A percentile compares a stretch with the other conserved stretches of the same genome.
Evolutionary conservation across 2,888 invertebrate species (phyloP).

Genomic region (Pycnomerus fuliginosus): DNA sequence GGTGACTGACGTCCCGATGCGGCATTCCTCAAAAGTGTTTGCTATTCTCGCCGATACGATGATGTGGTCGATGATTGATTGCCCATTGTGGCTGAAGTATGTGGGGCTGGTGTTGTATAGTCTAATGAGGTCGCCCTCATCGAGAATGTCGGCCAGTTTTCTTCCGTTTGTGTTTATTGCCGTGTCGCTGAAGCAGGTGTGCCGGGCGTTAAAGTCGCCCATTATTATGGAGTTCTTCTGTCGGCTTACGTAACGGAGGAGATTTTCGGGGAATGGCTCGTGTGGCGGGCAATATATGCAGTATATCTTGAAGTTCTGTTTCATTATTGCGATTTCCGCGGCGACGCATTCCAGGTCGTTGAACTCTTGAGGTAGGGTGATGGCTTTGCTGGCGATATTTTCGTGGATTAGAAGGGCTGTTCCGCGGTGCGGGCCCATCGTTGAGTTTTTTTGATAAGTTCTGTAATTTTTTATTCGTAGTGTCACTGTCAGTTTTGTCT

Average conservation of each 20-base stretch:
- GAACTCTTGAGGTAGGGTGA: neutral
- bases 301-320: neutral
- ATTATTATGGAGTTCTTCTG: neutral
- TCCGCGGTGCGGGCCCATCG: neutral
- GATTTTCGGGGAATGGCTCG: neutral
- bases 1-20: neutral
- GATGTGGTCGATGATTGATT: conserved; percentile 2
- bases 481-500: neutral
- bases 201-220: conserved; percentile 1
- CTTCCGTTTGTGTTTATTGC: neutral
- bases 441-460: neutral
- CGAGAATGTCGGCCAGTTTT: neutral
- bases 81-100: neutral
- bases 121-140: neutral
- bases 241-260: neutral
- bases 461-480: neutral
- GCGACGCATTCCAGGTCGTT: neutral
- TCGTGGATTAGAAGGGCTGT: neutral
- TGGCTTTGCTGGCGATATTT: neutral
- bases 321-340: neutral
- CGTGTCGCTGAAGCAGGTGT: neutral
- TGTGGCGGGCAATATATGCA: neutral
- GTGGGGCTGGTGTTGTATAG: neutral
- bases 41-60: neutral
- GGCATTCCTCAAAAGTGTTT: neutral